Conservation (phyloP, 2,797 vertebrate genomes). For the Thunnus albacares region DNA sequence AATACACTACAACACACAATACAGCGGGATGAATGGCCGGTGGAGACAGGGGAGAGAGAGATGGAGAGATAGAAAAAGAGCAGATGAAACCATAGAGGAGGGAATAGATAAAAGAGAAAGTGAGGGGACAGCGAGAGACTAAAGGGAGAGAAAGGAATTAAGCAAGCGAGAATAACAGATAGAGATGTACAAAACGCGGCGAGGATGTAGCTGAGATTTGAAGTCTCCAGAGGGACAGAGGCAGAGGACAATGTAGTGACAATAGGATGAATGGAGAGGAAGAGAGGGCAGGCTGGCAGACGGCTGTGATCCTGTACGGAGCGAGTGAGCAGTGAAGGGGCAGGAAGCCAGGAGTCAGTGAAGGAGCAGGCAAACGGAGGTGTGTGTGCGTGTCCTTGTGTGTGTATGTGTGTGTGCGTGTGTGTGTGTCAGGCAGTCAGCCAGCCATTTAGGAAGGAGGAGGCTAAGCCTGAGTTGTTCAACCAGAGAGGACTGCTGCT, state of each 20-base stretch:
- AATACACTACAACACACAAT: constrained; percentile 54
- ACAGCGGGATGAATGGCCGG: constrained; percentile 42
- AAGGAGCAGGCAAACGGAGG: constrained; percentile 45
- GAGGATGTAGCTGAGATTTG: constrained; percentile 50
- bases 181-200: constrained; percentile 54
- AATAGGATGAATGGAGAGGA: constrained; percentile 71
- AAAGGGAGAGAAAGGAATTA: constrained; percentile 34
- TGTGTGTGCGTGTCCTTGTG: constrained; percentile 37
- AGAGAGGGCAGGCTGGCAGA: constrained; percentile 65
- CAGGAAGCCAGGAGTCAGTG: constrained; percentile 57
- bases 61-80: constrained; percentile 38
- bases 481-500: constrained; percentile 62
- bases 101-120: constrained; percentile 28
- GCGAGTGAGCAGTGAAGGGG: constrained; percentile 46
- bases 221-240: constrained; percentile 45
- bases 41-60: constrained; percentile 33
- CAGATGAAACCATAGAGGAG: constrained; percentile 36
- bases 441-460: constrained; percentile 65
- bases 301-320: constrained; percentile 67
- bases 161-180: constrained; percentile 41
- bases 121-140: constrained; percentile 1
- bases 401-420: constrained; percentile 21
- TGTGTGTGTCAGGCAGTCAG: constrained; percentile 59
- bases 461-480: constrained; percentile 62
- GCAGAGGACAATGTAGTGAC: constrained; percentile 64